A percentile compares a stretch with the other conserved stretches of the same genome.
Conservation (phyloP, 2,113 vertebrate species). For the Saccopteryx leptura region DNA sequence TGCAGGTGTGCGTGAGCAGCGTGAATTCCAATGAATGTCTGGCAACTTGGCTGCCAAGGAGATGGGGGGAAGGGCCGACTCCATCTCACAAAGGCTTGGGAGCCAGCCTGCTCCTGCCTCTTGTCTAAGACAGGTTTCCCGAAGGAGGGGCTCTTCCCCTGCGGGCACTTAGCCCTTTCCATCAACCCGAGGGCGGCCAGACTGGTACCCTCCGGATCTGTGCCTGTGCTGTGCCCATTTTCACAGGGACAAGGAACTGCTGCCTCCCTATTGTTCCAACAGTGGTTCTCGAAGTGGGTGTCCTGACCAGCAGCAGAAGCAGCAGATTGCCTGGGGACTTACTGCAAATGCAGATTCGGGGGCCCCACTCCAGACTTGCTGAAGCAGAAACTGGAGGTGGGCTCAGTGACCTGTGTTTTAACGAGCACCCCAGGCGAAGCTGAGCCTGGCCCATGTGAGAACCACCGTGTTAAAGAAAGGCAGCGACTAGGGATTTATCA, state of each 20-base stretch:
- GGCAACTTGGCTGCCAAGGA: background rate
- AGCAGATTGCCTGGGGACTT: background rate
- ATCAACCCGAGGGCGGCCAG: fast-evolving
- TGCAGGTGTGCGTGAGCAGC: background rate
- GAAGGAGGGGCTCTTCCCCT: fast-evolving
- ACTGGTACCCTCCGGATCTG: fast-evolving
- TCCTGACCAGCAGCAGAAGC: background rate
- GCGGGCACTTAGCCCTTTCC: fast-evolving
- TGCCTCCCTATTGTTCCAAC: background rate
- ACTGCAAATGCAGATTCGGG: background rate
- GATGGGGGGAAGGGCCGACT: background rate
- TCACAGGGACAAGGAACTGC: background rate
- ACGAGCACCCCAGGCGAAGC: fast-evolving
- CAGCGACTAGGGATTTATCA: fast-evolving
- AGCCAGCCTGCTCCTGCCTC: background rate
- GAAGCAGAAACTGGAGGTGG: background rate
- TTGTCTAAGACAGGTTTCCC: fast-evolving
- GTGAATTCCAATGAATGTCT: background rate
- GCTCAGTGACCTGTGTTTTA: background rate
- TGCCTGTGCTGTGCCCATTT: fast-evolving
- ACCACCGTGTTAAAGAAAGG: background rate
- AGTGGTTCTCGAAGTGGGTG: background rate
- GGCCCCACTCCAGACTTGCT: background rate
- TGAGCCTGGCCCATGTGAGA: fast-evolving
- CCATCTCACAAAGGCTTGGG: background rate